Conservation (phyloP, 2,113 vertebrate genomes). For the sheep (Ovis aries) region DNA sequence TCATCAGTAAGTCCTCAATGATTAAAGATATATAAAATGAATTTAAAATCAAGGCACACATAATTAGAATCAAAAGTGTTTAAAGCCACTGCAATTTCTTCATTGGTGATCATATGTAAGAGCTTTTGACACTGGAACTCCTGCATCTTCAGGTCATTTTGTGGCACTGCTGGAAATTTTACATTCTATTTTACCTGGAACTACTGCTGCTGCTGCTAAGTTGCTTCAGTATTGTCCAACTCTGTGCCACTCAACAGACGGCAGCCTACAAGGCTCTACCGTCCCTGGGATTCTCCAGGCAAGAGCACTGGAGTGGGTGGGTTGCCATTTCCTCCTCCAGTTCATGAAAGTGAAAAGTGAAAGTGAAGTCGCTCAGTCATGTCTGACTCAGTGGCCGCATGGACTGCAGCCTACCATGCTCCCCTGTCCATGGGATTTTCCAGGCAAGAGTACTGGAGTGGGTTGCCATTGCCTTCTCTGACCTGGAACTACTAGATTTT, state of each 20-base stretch:
- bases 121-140: background rate
- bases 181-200: background rate
- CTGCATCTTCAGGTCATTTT: background rate
- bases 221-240: fast-evolving
- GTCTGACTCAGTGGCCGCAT: no score
- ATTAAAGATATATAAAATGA: background rate
- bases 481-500: background rate
- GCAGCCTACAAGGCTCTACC: no score
- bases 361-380: no score
- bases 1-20: background rate
- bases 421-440: no score
- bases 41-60: background rate
- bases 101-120: background rate
- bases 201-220: background rate
- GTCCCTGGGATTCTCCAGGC: no score
- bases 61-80: background rate
- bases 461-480: no score
- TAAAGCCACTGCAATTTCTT: background rate
- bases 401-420: no score
- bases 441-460: no score
- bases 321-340: no score
- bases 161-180: background rate
- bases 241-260: fast-evolving
- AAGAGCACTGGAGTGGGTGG: no score
- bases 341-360: no score